Conservation (phyloP, 1,140 invertebrate species). For the Coptotermes formosanus region DNA sequence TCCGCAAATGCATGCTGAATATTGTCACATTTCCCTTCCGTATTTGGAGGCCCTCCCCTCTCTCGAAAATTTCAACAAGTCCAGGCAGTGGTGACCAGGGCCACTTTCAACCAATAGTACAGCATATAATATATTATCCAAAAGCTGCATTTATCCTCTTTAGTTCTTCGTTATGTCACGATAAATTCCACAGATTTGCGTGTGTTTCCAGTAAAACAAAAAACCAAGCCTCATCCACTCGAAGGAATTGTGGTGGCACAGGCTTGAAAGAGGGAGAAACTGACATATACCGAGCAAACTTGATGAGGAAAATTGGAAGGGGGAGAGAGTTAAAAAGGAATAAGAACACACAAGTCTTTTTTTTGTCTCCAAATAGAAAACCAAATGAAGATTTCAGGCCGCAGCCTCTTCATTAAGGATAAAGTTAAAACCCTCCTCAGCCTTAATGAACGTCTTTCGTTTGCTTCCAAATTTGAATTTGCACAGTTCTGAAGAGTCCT, state of each 20-base stretch:
- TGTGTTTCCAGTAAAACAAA: background rate
- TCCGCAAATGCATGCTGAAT: too few species aligned
- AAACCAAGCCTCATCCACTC: background rate
- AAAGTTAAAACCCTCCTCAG: constrained; percentile 1
- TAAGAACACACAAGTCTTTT: background rate
- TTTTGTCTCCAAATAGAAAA: constrained; percentile 17
- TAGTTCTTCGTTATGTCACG: background rate
- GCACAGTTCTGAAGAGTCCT: background rate
- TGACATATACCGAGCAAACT: background rate
- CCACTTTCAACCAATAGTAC: too few species aligned
- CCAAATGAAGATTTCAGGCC: background rate
- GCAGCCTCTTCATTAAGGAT: background rate
- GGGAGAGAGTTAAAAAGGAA: background rate
- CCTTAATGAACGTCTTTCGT: background rate
- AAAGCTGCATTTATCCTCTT: background rate
- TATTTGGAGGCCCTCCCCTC: too few species aligned
- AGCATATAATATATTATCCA: background rate
- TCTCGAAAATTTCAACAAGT: too few species aligned
- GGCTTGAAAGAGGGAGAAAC: background rate
- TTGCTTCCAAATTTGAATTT: constrained; percentile 16
- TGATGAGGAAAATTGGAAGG: background rate
- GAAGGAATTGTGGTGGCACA: background rate
- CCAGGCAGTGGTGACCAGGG: too few species aligned
- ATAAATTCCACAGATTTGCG: background rate
- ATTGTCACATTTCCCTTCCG: too few species aligned